phyloP scores from a whole-genome alignment of 2,888 invertebrate genomes.

The Drosophila picticornis region DNA sequence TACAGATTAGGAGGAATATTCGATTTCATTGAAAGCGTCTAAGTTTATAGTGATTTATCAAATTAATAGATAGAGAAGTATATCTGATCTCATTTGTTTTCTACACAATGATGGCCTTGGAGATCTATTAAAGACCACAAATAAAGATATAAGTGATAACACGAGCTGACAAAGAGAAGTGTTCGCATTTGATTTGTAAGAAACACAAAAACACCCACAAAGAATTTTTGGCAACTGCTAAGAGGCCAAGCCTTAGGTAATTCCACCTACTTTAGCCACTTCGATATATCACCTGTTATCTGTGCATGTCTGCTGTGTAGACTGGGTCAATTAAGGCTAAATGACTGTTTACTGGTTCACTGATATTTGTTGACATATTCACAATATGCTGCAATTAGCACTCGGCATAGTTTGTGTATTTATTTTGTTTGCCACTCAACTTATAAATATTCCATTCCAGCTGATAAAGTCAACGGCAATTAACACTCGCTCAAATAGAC shows the following conservation, averaged over 20 bases:
- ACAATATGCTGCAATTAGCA: constrained; percentile 24
- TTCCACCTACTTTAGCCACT: not conserved
- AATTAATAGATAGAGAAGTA: not conserved
- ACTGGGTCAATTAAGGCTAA: constrained; percentile 24
- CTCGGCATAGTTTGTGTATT: constrained; percentile 8
- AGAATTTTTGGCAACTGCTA: not conserved
- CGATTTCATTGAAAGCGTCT: not conserved
- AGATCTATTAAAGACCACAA: not conserved
- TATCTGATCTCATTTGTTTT: not conserved
- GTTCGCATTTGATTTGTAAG: not conserved
- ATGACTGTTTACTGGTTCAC: constrained; percentile 17
- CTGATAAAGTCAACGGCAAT: constrained; percentile 60
- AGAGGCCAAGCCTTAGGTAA: not conserved
- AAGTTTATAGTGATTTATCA: not conserved
- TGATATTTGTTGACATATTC: constrained; percentile 21
- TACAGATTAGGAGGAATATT: fast-evolving
- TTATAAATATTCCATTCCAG: constrained; percentile 71
- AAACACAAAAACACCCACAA: not conserved
- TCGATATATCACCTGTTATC: not conserved
- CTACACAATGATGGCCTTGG: not conserved
- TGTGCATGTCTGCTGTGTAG: not conserved
- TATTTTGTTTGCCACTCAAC: constrained; percentile 21
- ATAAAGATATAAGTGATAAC: not conserved
- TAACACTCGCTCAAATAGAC: constrained; percentile 57
- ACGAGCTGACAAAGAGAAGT: not conserved